These are phyloP conservation scores for Ernsta delagoae DNA, from an alignment of 2,888 invertebrate species.

Conservation along the genomic window DNA sequence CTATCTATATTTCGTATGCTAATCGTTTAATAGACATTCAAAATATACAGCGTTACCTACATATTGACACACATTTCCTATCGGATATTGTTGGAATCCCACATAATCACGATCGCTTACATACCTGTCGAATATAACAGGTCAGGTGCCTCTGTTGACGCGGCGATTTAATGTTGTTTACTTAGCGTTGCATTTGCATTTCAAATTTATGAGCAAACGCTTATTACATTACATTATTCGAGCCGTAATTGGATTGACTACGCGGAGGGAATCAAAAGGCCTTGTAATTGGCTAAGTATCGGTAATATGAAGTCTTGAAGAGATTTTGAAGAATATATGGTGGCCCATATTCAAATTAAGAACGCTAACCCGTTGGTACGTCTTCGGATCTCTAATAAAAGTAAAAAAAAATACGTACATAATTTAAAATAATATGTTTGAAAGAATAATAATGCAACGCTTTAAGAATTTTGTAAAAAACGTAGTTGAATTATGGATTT, in stretches of 20 bases:
- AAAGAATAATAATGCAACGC: too few species aligned
- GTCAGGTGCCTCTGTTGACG: conserved; percentile 24
- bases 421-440: too few species aligned
- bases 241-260: conserved; percentile 23
- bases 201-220: conserved; percentile 46
- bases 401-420: too few species aligned
- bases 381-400: not conserved
- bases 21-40: too few species aligned
- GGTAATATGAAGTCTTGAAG: conserved; percentile 7
- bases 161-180: conserved; percentile 54
- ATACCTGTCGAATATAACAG: conserved; percentile 11
- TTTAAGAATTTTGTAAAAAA: too few species aligned
- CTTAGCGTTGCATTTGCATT: conserved; percentile 60
- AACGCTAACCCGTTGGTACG: not conserved
- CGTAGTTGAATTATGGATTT: too few species aligned
- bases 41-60: too few species aligned
- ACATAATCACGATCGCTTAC: not conserved
- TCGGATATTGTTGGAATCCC: not conserved
- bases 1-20: too few species aligned
- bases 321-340: not conserved
- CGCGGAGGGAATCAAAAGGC: conserved; percentile 16
- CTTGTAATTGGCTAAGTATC: conserved; percentile 23
- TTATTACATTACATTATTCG: conserved; percentile 29
- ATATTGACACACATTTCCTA: not conserved
- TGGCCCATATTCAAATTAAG: conserved; percentile 6